A percentile compares a stretch with the other conserved stretches of the same genome.
Evolutionary conservation across 2,797 vertebrate species (phyloP).

Genomic region (Pterois miles): DNA sequence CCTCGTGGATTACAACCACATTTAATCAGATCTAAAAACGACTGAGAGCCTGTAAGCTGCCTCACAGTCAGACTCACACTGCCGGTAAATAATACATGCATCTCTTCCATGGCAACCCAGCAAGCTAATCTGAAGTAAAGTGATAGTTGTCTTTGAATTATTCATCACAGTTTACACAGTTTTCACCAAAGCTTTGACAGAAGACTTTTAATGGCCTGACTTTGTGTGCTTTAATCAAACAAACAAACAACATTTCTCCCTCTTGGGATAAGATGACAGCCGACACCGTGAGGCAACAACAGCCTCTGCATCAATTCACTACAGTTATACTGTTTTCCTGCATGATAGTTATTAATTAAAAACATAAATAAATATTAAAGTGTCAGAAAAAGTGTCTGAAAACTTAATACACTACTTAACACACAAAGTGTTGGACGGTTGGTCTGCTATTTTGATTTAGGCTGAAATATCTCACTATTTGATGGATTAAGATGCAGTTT

Average conservation of each 20-base stretch:
- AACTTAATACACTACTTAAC: not conserved
- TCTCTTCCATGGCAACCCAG: slow-evolving; percentile 92
- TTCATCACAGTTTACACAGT: slow-evolving; percentile 80
- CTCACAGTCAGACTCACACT: slow-evolving; percentile 69
- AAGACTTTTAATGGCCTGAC: slow-evolving; percentile 63
- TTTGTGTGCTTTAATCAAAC: slow-evolving; percentile 50
- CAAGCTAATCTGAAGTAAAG: slow-evolving; percentile 90
- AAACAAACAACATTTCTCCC: slow-evolving; percentile 16
- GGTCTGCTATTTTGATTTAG: not conserved
- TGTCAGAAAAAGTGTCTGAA: not conserved
- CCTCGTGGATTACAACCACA: slow-evolving; percentile 70
- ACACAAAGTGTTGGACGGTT: not conserved
- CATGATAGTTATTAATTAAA: not conserved
- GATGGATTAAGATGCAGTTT: not conserved
- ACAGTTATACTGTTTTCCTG: not conserved
- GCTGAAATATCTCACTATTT: not conserved
- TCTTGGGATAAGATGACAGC: slow-evolving; percentile 7
- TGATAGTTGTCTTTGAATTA: slow-evolving; percentile 89
- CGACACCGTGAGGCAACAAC: slow-evolving; percentile 1
- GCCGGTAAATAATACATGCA: slow-evolving; percentile 93
- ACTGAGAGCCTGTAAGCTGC: slow-evolving; percentile 82
- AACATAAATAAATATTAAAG: not conserved
- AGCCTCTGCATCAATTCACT: not conserved
- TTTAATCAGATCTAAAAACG: slow-evolving; percentile 79
- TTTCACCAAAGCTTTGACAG: slow-evolving; percentile 75